phyloP scores from a whole-genome alignment of 2,888 invertebrate genomes.

The Anagyrus pseudococci region DNA sequence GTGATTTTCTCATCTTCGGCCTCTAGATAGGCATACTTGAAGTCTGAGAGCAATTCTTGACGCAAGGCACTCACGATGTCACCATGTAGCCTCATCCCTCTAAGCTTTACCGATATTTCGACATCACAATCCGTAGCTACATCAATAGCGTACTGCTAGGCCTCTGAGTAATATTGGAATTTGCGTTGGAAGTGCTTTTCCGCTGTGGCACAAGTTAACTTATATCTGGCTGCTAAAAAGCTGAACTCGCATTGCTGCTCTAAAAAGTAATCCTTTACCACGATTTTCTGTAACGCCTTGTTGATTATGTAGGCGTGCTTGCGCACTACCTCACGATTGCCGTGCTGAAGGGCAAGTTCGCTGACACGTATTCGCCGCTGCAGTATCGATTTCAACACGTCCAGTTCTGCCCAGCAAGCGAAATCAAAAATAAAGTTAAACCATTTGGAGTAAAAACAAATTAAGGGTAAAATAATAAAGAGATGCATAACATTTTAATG shows the following conservation, averaged over 20 bases:
- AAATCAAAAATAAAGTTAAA: too few relatives aligned
- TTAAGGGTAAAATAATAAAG: too few relatives aligned
- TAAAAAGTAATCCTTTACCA: too few relatives aligned
- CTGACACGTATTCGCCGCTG: conserved; percentile 58
- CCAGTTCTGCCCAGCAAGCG: too few relatives aligned
- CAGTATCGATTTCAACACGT: conserved; percentile 11
- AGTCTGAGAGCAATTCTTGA: conserved; percentile 11
- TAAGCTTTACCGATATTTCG: neutral
- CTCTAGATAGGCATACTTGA: neutral
- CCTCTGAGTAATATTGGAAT: conserved; percentile 35
- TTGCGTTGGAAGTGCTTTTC: conserved; percentile 33
- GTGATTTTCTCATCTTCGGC: neutral
- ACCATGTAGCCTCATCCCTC: too few relatives aligned
- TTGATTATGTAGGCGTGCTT: conserved; percentile 49
- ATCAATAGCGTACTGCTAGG: conserved; percentile 42
- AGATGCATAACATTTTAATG: conserved; percentile 61
- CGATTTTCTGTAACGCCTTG: neutral
- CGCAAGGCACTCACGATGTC: conserved; percentile 23
- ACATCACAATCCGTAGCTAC: neutral
- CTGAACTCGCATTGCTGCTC: conserved; percentile 3
- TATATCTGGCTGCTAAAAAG: conserved; percentile 33
- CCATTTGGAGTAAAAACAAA: too few relatives aligned
- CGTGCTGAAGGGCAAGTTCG: conserved; percentile 62
- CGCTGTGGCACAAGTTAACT: conserved; percentile 42
- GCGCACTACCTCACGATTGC: conserved; percentile 60